Base-by-base conservation (phyloP, 2,888 invertebrate genomes). In the Endomychus coccineus region DNA sequence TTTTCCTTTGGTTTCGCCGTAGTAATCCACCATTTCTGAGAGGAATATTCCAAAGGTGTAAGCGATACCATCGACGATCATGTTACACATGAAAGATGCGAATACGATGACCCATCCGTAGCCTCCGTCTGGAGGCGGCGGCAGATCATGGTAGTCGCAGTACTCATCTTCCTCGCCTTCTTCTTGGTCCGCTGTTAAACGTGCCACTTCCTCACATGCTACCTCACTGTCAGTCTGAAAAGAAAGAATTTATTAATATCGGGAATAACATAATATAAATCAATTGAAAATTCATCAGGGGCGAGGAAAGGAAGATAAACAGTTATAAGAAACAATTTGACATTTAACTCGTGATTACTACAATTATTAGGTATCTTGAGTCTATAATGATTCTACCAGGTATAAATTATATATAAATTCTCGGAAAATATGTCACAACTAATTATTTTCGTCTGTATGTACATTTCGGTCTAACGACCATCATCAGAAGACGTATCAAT, bases 31-130 rank as follows among this genome's bases (percentile, higher is more conserved):
- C 55, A 91, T 81, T 56, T 85, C 80, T 16, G 77, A 75, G 28
- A 91, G 74, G 70, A 91, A 90, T 58, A 96, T 85, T 34, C 97
- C 96, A 66, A 97, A 98, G 4, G 95, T 91, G 68, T 96, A 97
- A n/a, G 94, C 90, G 45, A 98, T 92, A 52, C 92, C 98, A 66
- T 98, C 97, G 38, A 98, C 94, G 52, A 97, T 87, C 73, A 97
- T 79, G 75, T 97, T 96, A 69, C 92, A 92, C 80, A 96, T 81
- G 68, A 98, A 95, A 27, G 94, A 92, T 34, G 94, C 92, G 56
- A 90, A 81, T 35, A 96, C 95, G 59, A 98, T 87, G 58, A 95
- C 82, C 90, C 89, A 90, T 40, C 89, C 89, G 69, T 86, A 91
- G 32, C 94, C 94, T 47, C 88, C 88, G 64, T 89, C 89, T 22